Conservation (phyloP, 2,888 invertebrate genomes). For the Diarsia rubi region DNA sequence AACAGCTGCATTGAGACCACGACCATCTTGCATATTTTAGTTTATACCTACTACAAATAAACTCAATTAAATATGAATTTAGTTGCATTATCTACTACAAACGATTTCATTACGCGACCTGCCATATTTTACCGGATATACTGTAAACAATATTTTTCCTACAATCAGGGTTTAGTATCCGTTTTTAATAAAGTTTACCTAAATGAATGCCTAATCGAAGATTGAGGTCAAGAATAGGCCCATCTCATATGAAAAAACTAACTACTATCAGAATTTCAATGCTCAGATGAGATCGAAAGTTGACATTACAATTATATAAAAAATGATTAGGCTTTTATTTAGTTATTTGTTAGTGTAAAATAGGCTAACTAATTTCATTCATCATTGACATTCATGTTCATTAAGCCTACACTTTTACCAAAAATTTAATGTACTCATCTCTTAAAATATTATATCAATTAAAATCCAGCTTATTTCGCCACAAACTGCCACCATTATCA, state of each 20-base stretch:
- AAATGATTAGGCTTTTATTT: background rate
- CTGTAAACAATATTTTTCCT: too few species aligned
- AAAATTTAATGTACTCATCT: background rate
- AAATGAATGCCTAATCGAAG: background rate
- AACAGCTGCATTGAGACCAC: background rate
- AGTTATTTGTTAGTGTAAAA: background rate
- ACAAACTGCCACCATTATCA: slow-evolving; percentile 64
- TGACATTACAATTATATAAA: background rate
- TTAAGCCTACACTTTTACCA: background rate
- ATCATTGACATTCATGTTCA: background rate
- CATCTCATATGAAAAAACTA: too few species aligned
- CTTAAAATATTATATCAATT: slow-evolving; percentile 15
- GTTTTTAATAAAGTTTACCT: background rate
- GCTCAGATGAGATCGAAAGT: background rate
- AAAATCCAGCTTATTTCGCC: slow-evolving; percentile 17
- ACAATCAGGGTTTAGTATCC: background rate
- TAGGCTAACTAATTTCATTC: background rate
- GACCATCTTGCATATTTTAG: background rate
- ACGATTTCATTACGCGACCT: too few species aligned
- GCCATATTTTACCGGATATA: too few species aligned
- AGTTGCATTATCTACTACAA: background rate
- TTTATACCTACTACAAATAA: background rate
- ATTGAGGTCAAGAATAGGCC: too few species aligned
- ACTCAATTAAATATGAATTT: background rate
- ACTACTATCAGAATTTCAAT: background rate